Conservation (phyloP, 1,140 invertebrate species). For the Pogonus chalceus region DNA sequence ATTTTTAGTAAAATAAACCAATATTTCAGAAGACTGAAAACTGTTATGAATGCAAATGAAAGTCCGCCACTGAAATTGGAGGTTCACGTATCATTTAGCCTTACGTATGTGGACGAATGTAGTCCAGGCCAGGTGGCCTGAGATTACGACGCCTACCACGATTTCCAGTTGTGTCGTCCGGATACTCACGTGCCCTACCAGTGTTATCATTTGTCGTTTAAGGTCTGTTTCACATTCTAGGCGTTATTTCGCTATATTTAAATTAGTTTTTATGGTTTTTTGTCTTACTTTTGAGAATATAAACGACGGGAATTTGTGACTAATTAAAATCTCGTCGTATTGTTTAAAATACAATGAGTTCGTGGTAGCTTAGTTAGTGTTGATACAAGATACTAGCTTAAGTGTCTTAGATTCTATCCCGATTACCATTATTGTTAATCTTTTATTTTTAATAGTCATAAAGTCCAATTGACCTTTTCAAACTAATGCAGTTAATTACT, state of each 20-base stretch:
- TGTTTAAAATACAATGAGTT: too few relatives aligned
- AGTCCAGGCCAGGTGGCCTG: neutral
- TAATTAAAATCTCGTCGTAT: too few relatives aligned
- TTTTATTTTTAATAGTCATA: too few relatives aligned
- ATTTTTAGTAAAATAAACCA: neutral
- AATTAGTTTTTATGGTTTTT: slow-evolving; percentile 5
- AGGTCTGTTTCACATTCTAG: neutral
- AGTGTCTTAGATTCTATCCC: too few relatives aligned
- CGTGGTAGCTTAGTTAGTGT: too few relatives aligned
- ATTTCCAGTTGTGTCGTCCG: too few relatives aligned
- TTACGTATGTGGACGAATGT: neutral
- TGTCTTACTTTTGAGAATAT: too few relatives aligned
- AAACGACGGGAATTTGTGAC: too few relatives aligned
- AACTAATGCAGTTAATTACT: too few relatives aligned
- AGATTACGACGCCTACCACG: neutral
- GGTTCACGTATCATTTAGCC: neutral
- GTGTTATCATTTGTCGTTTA: slow-evolving; percentile 1
- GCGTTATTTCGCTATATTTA: neutral
- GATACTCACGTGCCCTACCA: neutral
- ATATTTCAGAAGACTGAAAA: neutral
- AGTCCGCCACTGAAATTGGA: neutral
- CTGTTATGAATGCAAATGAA: neutral
- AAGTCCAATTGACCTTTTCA: too few relatives aligned
- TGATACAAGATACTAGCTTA: too few relatives aligned
- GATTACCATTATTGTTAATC: too few relatives aligned